These are phyloP conservation scores for Periplaneta americana DNA, from an alignment of 1,140 invertebrate genomes.

Conservation along the genomic window DNA sequence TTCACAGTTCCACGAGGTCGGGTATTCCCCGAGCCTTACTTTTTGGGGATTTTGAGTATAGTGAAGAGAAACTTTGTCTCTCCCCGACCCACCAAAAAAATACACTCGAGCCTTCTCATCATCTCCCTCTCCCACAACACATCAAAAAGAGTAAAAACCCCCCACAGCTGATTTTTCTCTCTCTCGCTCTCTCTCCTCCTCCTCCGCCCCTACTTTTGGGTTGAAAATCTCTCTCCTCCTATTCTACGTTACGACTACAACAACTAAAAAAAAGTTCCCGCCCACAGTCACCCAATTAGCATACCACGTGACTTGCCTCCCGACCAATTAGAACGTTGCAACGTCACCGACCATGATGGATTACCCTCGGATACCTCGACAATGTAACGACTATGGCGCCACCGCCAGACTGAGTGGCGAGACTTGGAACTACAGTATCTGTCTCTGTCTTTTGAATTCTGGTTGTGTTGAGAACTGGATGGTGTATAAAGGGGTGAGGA, in stretches of 20 bases:
- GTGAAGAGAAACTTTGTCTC: background rate
- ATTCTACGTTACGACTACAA: background rate
- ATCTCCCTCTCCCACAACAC: background rate
- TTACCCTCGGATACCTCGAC: slow-evolving; percentile 39
- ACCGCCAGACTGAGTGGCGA: background rate
- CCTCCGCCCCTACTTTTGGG: background rate
- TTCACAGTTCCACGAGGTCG: background rate
- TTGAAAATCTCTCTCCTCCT: background rate
- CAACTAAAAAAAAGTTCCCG: slow-evolving; percentile 29
- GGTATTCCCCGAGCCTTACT: background rate
- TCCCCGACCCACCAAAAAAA: background rate
- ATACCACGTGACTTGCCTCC: slow-evolving; percentile 47
- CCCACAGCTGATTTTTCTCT: background rate
- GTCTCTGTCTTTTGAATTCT: background rate
- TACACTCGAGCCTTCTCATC: background rate
- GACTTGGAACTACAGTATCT: background rate
- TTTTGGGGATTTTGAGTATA: background rate
- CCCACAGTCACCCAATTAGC: slow-evolving; percentile 48
- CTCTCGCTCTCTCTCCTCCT: too few species aligned
- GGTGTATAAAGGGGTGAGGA: background rate
- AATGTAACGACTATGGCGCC: background rate
- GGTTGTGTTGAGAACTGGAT: background rate
- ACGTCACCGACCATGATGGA: slow-evolving; percentile 54
- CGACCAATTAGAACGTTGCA: slow-evolving; percentile 45
- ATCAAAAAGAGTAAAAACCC: background rate